phyloP scores from a whole-genome alignment of 2,797 vertebrate genomes.

The Sebastes taczanowskii region DNA sequence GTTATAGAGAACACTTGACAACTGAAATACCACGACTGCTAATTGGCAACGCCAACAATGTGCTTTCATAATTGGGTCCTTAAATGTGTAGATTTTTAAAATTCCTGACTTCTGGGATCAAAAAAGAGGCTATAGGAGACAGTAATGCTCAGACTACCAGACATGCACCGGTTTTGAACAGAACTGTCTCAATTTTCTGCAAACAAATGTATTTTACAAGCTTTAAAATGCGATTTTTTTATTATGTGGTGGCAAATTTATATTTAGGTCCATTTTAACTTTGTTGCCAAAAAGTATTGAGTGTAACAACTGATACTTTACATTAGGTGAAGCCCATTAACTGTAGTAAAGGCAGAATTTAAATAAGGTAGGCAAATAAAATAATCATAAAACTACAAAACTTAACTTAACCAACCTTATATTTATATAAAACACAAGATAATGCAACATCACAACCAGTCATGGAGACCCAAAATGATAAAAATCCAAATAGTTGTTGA shows the following conservation, averaged over 20 bases:
- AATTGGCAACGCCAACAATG: background rate
- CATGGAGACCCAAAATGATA: background rate
- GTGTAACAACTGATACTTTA: background rate
- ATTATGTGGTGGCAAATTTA: background rate
- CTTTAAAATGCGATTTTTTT: accelerated
- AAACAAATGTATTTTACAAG: background rate
- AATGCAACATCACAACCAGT: background rate
- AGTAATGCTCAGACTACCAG: background rate
- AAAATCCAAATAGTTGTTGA: background rate
- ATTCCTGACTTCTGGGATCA: background rate
- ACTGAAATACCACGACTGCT: background rate
- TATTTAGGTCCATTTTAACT: background rate
- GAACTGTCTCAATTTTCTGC: background rate
- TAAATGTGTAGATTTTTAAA: background rate
- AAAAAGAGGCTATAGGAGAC: background rate
- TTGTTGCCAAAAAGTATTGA: background rate
- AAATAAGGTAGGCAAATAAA: background rate
- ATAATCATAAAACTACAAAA: background rate
- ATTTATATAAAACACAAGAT: background rate
- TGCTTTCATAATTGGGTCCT: background rate
- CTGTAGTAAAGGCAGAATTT: background rate
- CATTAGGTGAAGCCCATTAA: background rate
- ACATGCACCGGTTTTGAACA: accelerated
- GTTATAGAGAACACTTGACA: conserved; percentile 51
- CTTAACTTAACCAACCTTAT: accelerated